phyloP scores from a whole-genome alignment of 1,140 invertebrate genomes.

The Papilio machaon region DNA sequence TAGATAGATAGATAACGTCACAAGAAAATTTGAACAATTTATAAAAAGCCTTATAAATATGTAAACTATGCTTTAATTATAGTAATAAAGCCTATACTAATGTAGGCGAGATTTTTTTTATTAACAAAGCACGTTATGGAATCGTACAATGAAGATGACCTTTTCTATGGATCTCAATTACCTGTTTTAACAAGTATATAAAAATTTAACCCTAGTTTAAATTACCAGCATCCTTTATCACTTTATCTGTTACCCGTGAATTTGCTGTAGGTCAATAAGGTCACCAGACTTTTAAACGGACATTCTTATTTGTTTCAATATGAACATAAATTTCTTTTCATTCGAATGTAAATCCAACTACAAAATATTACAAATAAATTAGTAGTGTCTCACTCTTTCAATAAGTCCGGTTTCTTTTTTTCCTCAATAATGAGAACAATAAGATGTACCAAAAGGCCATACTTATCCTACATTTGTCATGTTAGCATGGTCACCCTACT shows the following conservation, averaged over 20 bases:
- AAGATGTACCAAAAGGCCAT: background rate
- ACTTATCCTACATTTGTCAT: background rate
- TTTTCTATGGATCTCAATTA: background rate
- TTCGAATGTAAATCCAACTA: too few species aligned
- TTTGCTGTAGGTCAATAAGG: background rate
- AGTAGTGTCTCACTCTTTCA: too few species aligned
- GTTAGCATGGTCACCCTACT: background rate
- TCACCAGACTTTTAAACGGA: background rate
- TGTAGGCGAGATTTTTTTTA: too few species aligned
- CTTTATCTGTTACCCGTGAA: background rate
- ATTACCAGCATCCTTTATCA: constrained; percentile 6
- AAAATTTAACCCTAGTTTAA: background rate
- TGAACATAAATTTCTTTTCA: background rate
- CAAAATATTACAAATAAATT: too few species aligned
- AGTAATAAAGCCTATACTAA: too few species aligned
- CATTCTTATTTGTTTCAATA: background rate
- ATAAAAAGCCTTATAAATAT: too few species aligned
- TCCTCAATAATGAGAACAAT: background rate
- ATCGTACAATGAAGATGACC: background rate
- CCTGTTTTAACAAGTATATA: background rate
- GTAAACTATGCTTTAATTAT: too few species aligned
- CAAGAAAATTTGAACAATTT: too few species aligned
- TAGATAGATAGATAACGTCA: too few species aligned
- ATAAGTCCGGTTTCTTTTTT: too few species aligned
- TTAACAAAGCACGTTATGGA: too few species aligned